Evolutionary conservation across 2,797 vertebrate species (phyloP).

Genomic region (Miichthys miiuy): DNA sequence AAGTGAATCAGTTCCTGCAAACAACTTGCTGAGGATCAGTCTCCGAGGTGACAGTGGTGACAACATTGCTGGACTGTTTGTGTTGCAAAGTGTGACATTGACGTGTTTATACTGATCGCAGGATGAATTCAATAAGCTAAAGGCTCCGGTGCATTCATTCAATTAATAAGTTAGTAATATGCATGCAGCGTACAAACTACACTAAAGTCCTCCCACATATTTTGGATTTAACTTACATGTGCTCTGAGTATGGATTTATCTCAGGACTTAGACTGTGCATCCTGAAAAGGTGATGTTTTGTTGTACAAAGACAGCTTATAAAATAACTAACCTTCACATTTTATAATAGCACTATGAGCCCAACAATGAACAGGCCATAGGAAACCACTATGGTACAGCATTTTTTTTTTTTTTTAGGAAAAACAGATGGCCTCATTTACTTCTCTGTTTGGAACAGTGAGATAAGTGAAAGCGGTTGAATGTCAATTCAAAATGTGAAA

Average conservation of each 20-base stretch:
- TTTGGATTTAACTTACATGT: neutral
- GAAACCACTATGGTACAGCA: slow-evolving; percentile 14
- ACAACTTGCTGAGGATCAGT: slow-evolving; percentile 40
- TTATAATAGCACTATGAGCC: slow-evolving; percentile 1
- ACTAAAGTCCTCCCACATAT: neutral
- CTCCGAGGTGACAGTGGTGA: slow-evolving; percentile 30
- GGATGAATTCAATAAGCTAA: slow-evolving; percentile 3
- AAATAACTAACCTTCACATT: slow-evolving; percentile 17
- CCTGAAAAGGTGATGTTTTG: neutral
- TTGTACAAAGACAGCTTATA: slow-evolving; percentile 19
- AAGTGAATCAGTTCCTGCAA: slow-evolving; percentile 67
- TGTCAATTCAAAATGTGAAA: slow-evolving; percentile 31
- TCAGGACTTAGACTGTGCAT: neutral
- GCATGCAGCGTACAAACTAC: neutral
- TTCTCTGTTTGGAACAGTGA: slow-evolving; percentile 21
- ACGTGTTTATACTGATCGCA: slow-evolving; percentile 14
- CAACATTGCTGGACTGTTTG: slow-evolving; percentile 41
- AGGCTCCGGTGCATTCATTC: neutral
- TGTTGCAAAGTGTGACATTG: slow-evolving; percentile 2
- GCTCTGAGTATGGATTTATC: slow-evolving; percentile 3
- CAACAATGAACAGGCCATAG: slow-evolving; percentile 10
- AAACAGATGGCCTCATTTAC: slow-evolving; percentile 39
- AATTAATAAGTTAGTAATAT: neutral
- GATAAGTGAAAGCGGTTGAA: slow-evolving; percentile 17
- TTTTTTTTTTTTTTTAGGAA: slow-evolving; percentile 5